Evolutionary conservation across 2,113 vertebrate genomes (phyloP).

Genomic region (Synchiropus splendidus): DNA sequence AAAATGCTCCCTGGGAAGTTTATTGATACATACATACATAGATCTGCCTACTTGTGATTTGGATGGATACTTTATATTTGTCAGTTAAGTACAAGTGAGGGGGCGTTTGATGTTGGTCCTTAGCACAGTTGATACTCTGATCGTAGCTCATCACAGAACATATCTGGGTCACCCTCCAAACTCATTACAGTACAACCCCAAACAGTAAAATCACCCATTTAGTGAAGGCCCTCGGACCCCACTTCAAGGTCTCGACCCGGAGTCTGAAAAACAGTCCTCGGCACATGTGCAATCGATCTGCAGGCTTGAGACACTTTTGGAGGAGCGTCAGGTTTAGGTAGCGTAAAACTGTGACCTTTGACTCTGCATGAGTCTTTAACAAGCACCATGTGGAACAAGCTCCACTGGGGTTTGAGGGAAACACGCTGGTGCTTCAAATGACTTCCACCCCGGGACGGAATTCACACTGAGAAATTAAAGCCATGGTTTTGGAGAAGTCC

Average conservation of each 20-base stretch:
- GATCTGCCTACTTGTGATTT: too few species aligned
- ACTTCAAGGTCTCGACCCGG: slow-evolving; percentile 13
- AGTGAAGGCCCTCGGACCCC: slow-evolving; percentile 1
- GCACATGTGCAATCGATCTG: slow-evolving; percentile 47
- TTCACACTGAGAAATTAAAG: not conserved
- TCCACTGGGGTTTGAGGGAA: slow-evolving; percentile 20
- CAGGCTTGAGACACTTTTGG: slow-evolving; percentile 28
- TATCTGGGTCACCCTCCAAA: too few species aligned
- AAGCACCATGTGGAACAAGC: slow-evolving; percentile 41
- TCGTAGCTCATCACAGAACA: too few species aligned
- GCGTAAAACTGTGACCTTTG: slow-evolving; percentile 38
- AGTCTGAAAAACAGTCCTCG: slow-evolving; percentile 16
- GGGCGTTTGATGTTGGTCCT: too few species aligned
- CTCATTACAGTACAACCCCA: slow-evolving; percentile 6
- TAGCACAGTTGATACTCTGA: too few species aligned
- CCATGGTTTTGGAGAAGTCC: not conserved
- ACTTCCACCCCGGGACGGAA: slow-evolving; percentile 20
- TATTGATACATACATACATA: too few species aligned
- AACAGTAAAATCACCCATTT: slow-evolving; percentile 7
- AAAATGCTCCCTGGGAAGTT: too few species aligned
- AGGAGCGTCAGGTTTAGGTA: slow-evolving; percentile 47
- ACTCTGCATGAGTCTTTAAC: slow-evolving; percentile 38
- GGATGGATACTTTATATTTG: too few species aligned
- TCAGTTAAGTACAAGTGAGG: too few species aligned
- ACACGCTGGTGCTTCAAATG: slow-evolving; percentile 9